These are phyloP conservation scores for Ephialtes manifestator DNA, from an alignment of 2,888 invertebrate genomes.

Conservation along the genomic window DNA sequence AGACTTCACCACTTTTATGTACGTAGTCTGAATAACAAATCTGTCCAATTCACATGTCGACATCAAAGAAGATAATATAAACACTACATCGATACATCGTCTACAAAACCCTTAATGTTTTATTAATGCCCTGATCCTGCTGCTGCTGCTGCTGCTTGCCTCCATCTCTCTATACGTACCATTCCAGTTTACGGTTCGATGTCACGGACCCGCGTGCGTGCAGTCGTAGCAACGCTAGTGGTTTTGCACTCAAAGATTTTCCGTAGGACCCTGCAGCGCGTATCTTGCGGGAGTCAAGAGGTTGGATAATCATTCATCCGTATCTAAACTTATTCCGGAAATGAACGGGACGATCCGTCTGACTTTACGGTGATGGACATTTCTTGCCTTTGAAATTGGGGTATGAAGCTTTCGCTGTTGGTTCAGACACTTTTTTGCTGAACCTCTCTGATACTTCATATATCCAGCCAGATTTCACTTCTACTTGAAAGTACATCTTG, in stretches of 20 bases:
- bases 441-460: not conserved
- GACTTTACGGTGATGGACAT: not conserved
- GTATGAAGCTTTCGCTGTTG: not conserved
- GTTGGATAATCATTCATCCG: not conserved
- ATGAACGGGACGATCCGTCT: not conserved
- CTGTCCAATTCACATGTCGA: conserved; percentile 86
- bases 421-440: not conserved
- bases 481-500: too few species aligned
- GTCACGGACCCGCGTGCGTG: conserved; percentile 24
- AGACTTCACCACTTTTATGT: conserved; percentile 86
- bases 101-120: conserved; percentile 86
- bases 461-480: too few species aligned
- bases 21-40: conserved; percentile 86
- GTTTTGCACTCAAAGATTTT: conserved; percentile 7
- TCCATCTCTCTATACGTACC: conserved; percentile 48
- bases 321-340: not conserved
- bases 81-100: conserved; percentile 86
- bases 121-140: conserved; percentile 84
- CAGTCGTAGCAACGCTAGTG: not conserved
- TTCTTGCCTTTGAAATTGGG: not conserved
- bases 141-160: conserved; percentile 57
- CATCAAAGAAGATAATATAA: conserved; percentile 86
- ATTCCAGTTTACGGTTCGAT: conserved; percentile 33
- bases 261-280: not conserved
- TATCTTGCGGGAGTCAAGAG: not conserved